Conservation (phyloP, 2,797 vertebrate species). For the Pelodytes ibericus region DNA sequence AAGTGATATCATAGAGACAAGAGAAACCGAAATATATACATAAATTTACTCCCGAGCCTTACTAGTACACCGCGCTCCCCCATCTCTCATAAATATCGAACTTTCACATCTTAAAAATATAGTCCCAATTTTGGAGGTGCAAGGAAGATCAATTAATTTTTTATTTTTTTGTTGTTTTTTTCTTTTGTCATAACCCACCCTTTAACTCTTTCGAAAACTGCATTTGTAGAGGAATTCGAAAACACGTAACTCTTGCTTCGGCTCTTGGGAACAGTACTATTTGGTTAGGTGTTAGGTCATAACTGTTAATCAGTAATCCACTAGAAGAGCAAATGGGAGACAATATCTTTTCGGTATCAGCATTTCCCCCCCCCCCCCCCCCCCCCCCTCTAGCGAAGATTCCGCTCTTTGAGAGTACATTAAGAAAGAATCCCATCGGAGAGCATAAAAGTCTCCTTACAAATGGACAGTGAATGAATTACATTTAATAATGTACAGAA, state of each 20-base stretch:
- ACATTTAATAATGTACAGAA: conserved; percentile 6
- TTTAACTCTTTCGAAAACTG: conserved; percentile 20
- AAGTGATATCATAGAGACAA: conserved; percentile 54
- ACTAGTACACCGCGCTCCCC: conserved; percentile 35
- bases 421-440: background rate
- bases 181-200: conserved; percentile 24
- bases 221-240: background rate
- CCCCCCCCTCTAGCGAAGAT: background rate
- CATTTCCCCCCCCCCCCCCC: background rate
- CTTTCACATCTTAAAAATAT: conserved; percentile 44
- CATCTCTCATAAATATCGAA: conserved; percentile 54
- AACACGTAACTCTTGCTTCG: background rate
- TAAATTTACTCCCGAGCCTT: conserved; percentile 46
- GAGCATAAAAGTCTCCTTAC: background rate
- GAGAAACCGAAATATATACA: conserved; percentile 51
- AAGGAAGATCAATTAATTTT: conserved; percentile 44
- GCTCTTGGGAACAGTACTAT: background rate
- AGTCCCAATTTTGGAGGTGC: conserved; percentile 49
- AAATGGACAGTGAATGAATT: background rate
- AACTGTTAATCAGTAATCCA: background rate
- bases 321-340: background rate
- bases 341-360: background rate
- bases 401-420: background rate
- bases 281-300: background rate
- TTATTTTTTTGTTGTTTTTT: conserved; percentile 34